These are phyloP conservation scores for Atherinomorus stipes DNA, from an alignment of 2,113 vertebrate species.

Conservation along the genomic window DNA sequence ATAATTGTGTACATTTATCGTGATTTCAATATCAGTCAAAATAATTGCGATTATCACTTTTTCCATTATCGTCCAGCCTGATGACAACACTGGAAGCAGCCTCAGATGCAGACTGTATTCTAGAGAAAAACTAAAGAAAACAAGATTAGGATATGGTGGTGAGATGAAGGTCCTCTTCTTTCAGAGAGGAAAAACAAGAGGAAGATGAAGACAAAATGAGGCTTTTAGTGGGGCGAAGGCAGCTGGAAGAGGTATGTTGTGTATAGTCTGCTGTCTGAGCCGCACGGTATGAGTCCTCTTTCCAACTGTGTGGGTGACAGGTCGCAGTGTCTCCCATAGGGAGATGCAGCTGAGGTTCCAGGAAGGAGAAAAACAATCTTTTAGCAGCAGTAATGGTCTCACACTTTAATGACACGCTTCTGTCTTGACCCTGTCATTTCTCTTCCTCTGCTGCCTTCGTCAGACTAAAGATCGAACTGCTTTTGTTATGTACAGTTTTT, in stretches of 20 bases:
- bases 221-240: constrained; percentile 19
- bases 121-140: constrained; percentile 2
- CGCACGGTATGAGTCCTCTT: neutral
- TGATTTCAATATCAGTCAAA: too few relatives aligned
- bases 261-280: neutral
- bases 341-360: constrained; percentile 17
- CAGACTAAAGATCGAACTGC: neutral
- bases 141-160: constrained; percentile 1
- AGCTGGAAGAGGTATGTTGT: constrained; percentile 9
- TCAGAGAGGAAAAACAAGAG: neutral
- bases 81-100: neutral
- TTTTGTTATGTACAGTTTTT: constrained; percentile 1
- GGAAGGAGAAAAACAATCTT: constrained; percentile 32
- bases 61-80: too few relatives aligned
- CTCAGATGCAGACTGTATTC: neutral
- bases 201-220: constrained; percentile 29
- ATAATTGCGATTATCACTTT: too few relatives aligned
- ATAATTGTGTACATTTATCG: too few relatives aligned
- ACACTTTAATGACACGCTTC: constrained; percentile 10
- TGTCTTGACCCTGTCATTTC: constrained; percentile 12
- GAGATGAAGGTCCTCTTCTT: constrained; percentile 21
- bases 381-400: constrained; percentile 20
- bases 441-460: constrained; percentile 14
- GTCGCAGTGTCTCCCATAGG: constrained; percentile 30
- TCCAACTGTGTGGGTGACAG: constrained; percentile 25